Evolutionary conservation across 2,888 invertebrate species (phyloP).

Genomic region (Bellardia bayeri): DNA sequence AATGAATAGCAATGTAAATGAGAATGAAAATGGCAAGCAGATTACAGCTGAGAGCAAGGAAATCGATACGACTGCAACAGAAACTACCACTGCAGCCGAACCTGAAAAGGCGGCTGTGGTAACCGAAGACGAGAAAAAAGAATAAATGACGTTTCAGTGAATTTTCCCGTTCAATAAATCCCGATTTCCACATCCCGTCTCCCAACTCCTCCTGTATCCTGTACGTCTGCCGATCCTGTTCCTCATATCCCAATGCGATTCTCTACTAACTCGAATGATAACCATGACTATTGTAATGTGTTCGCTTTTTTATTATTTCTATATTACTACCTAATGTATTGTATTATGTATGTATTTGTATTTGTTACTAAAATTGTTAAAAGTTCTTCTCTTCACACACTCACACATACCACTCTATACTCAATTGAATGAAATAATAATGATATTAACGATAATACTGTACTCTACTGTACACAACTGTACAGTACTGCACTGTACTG

Average conservation of each 20-base stretch:
- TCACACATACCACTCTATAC: constrained; percentile 4
- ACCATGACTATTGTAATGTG: constrained; percentile 42
- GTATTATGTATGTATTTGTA: constrained; percentile 23
- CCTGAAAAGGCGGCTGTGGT: background rate
- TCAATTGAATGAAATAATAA: constrained; percentile 46
- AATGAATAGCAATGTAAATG: constrained; percentile 55
- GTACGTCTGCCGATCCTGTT: constrained; percentile 48
- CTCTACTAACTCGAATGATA: constrained; percentile 69
- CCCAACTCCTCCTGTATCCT: constrained; percentile 46
- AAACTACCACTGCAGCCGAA: constrained; percentile 24
- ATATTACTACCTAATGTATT: constrained; percentile 19
- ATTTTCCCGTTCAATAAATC: constrained; percentile 38
- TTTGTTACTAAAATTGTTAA: constrained; percentile 69
- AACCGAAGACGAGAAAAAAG: constrained; percentile 12
- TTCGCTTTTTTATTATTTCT: constrained; percentile 52
- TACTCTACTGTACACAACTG: background rate
- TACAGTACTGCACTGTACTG: no score
- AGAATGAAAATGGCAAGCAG: constrained; percentile 57
- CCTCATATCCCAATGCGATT: constrained; percentile 52
- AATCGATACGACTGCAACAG: constrained; percentile 37
- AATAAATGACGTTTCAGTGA: constrained; percentile 61
- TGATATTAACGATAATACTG: constrained; percentile 35
- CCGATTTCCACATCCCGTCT: constrained; percentile 28
- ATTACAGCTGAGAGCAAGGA: constrained; percentile 51
- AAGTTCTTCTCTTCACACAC: constrained; percentile 21